phyloP scores from a whole-genome alignment of 1,140 invertebrate species.

The Drosophila eugracilis region DNA sequence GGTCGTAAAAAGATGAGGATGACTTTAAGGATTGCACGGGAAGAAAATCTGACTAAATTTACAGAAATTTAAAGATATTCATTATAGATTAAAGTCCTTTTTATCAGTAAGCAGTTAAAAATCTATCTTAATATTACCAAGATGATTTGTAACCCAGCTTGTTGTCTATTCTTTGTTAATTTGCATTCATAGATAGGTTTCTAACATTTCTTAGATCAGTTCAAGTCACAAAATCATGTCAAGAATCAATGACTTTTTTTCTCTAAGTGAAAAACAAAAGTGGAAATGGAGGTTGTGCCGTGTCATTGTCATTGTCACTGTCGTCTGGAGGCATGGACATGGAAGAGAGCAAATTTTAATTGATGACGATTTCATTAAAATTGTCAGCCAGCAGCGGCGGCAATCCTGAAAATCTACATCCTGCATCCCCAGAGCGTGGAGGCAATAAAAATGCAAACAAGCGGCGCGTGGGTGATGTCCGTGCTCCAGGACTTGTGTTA shows the following conservation, averaged over 20 bases:
- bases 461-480: constrained; percentile 45
- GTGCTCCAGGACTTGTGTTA: constrained; percentile 24
- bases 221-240: too few relatives aligned
- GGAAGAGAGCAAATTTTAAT: constrained; percentile 77
- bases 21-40: constrained; percentile 6
- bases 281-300: constrained; percentile 43
- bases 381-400: constrained; percentile 28
- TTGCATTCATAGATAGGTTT: too few relatives aligned
- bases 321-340: constrained; percentile 56
- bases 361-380: constrained; percentile 84
- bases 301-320: constrained; percentile 51
- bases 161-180: too few relatives aligned
- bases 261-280: constrained; percentile 15
- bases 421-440: constrained; percentile 31
- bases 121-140: too few relatives aligned
- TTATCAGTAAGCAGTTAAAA: too few relatives aligned
- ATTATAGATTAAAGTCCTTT: too few relatives aligned
- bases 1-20: constrained; percentile 61
- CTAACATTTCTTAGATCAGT: too few relatives aligned
- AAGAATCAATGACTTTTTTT: constrained; percentile 1
- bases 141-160: too few relatives aligned
- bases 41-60: not conserved
- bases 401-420: constrained; percentile 63
- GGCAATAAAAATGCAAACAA: constrained; percentile 77
- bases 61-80: too few relatives aligned